Base-by-base conservation (phyloP, 2,113 vertebrate species). In the Plectropomus leopardus region DNA sequence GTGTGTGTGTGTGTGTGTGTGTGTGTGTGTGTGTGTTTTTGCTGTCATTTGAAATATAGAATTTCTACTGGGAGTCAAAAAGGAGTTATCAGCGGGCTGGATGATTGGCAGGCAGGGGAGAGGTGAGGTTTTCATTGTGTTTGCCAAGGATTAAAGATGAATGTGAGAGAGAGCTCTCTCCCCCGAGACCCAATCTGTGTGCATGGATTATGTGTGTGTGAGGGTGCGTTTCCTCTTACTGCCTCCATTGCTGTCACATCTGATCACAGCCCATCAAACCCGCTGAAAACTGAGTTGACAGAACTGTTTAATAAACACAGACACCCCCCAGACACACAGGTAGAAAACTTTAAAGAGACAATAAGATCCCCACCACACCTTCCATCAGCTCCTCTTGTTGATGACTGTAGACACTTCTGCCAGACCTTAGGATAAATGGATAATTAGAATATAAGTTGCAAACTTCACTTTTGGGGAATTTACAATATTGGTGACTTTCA, bases 71-170 rank as follows among this genome's bases (percentile, higher is more conserved):
- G 63, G 84, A 87, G 70, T 83, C 47, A 68, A 80, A 76, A 82
- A 74, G 58, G 55, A 72, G 78, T 44, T 81, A 86, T 88, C 78
- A 66, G n/a, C n/a, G 66, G 36, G 63, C 28, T 0, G 6, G 17
- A 32, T 89, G 90, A 90, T 86, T 91, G 89, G 44, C 90, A 92
- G 84, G 61, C 57, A 57, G 78, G 24, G 59, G 77, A 60, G 60
- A 73, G 83, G 65, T 75, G 80, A 82, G 77, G 50, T 78, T 86
- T 83, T 64, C 40, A 84, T 73, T 85, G 86, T 85, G 65, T 73
- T 87, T 84, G 53, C 76, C 42, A 59, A 7, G 70, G 84, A 78
- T 85, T 88, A 78, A 80, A 81, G 76, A 85, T 88, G 78, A 88
- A 86, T 83, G 60, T 53, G 34, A 67, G 65, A 51, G 50, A 80